Conservation (phyloP, 2,113 vertebrate genomes). For the Cettia cetti region DNA sequence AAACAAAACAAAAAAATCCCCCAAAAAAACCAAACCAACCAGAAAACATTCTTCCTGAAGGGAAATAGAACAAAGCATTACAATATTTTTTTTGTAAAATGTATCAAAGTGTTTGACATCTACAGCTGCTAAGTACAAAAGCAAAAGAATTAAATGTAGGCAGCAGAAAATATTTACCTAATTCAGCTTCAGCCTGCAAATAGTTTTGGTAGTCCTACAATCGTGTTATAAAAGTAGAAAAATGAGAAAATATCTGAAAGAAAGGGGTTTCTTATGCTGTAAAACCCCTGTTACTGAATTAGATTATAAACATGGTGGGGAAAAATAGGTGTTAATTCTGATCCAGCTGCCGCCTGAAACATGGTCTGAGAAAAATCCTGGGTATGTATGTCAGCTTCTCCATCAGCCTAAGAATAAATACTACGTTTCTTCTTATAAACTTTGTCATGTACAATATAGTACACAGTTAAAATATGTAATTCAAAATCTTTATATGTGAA, state of each 20-base stretch:
- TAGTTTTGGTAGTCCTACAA: neutral
- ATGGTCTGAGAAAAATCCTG: neutral
- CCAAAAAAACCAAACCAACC: no score
- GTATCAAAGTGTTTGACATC: neutral
- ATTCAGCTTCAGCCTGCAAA: neutral
- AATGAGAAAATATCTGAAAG: neutral
- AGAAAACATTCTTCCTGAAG: neutral
- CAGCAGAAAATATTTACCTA: neutral
- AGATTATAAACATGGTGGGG: neutral
- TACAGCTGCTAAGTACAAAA: neutral
- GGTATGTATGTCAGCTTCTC: neutral
- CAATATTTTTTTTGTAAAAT: neutral
- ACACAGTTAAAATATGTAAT: neutral
- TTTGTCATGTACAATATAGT: neutral
- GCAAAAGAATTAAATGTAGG: neutral
- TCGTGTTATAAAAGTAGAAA: neutral
- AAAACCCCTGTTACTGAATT: neutral
- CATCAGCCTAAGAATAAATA: neutral
- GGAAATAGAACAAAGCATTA: neutral
- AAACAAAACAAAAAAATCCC: no score
- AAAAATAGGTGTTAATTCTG: neutral
- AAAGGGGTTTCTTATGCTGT: neutral
- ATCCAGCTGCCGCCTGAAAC: neutral
- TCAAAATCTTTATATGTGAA: neutral
- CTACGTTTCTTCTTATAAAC: neutral